A percentile compares a stretch with the other conserved stretches of the same genome.
These are phyloP conservation scores for Aeoliscus strigatus DNA, from an alignment of 2,797 vertebrate genomes.

Conservation along the genomic window DNA sequence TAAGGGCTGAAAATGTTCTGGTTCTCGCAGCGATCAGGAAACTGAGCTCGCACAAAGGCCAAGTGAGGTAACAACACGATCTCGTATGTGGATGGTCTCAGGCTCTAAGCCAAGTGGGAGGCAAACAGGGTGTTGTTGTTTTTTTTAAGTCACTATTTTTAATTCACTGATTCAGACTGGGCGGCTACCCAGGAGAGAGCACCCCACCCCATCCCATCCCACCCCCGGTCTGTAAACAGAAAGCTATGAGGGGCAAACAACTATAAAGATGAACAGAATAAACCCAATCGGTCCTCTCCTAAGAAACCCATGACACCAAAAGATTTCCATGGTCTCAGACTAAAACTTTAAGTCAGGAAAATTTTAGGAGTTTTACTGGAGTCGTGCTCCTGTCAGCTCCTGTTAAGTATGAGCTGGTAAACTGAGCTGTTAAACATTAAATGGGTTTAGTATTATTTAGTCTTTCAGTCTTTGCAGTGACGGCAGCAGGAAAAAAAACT, in stretches of 20 bases:
- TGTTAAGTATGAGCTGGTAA: too few species aligned
- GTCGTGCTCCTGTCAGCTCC: too few species aligned
- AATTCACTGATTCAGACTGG: conserved; percentile 47
- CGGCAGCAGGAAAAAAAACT: too few species aligned
- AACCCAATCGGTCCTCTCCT: conserved; percentile 13
- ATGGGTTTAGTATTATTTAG: too few species aligned
- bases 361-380: too few species aligned
- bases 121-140: conserved; percentile 19
- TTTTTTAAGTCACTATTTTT: conserved; percentile 56
- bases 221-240: conserved; percentile 5
- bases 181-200: conserved; percentile 16
- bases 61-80: too few species aligned
- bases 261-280: conserved; percentile 33
- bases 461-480: too few species aligned
- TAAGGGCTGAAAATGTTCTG: conserved; percentile 30
- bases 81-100: conserved; percentile 28
- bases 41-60: too few species aligned
- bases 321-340: too few species aligned
- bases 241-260: conserved; percentile 21
- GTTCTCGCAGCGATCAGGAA: conserved; percentile 39
- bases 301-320: conserved; percentile 1
- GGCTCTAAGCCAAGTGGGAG: conserved; percentile 38
- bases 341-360: too few species aligned
- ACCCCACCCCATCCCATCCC: too few species aligned
- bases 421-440: too few species aligned